Evolutionary conservation across 30 jellyfish, hydroid and myxozoan genomes (phyloP), one percentile per base, ranked within the genome.

Genomic region (Chironex yamaguchii): DNA sequence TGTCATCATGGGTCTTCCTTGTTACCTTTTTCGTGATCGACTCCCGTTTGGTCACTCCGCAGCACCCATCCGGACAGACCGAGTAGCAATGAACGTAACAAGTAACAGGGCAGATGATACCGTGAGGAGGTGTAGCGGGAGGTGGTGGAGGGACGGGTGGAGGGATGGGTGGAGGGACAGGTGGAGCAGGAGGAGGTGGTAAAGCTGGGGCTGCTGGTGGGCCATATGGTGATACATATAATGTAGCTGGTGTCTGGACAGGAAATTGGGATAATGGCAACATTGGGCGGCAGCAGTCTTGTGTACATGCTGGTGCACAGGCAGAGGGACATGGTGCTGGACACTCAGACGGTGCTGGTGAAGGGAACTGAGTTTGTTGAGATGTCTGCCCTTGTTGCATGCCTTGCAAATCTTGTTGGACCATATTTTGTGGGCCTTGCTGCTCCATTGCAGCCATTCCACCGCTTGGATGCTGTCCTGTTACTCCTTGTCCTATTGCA

Each of bases 301-400:
- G 96, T 20, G 98, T 81, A 70, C 97, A 93, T 36, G 97, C 97
- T 0, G 98, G 96, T n/a, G 98, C 94, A 87, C 96, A 79, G 34
- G 92, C 90, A 4, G 94, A 52, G 35, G 98, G 98, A 13, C 93
- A 82, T 65, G 95, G 96, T 0, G 96, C 84, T 1, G 89, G 88
- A 52, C 97, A 90, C n/a, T n/a, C n/a, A 9, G 83, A 70, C 3
- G 91, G 90, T 63, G 70, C 94, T 22, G 87, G 49, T 27, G 96
- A 91, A 52, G 93, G 89, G 36, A 26, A 63, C 71, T 85, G 94
- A 36, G 94, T n/a, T n/a, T n/a, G n/a, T n/a, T n/a, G n/a, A n/a
- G n/a, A n/a, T n/a, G n/a, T n/a, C n/a, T n/a, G n/a, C n/a, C n/a
- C n/a, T n/a, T n/a, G n/a, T n/a, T n/a, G n/a, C n/a, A n/a, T n/a